phyloP scores from a whole-genome alignment of 2,888 invertebrate genomes.

The Bellardia pandia region DNA sequence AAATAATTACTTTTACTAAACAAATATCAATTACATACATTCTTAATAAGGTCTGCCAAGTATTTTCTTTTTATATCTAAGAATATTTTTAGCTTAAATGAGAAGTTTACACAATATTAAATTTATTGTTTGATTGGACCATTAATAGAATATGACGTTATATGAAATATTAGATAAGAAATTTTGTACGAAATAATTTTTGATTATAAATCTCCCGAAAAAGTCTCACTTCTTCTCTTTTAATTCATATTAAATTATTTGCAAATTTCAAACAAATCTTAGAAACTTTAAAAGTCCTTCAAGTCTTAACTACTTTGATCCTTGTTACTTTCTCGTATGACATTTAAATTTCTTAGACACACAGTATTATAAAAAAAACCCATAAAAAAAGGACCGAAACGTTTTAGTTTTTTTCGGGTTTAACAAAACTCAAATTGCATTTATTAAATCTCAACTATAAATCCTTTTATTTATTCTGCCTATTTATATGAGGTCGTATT shows the following conservation, averaged over 20 bases:
- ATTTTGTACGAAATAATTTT: too few relatives aligned
- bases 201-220: too few relatives aligned
- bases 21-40: not conserved
- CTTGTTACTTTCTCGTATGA: not conserved
- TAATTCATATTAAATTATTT: not conserved
- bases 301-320: not conserved
- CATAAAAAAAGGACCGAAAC: not conserved
- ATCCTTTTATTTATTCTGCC: slow-evolving; percentile 40
- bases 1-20: slow-evolving; percentile 8
- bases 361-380: not conserved
- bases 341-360: not conserved
- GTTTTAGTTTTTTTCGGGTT: not conserved
- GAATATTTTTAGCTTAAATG: too few relatives aligned
- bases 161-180: too few relatives aligned
- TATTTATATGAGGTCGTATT: not conserved
- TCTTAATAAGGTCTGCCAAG: too few relatives aligned
- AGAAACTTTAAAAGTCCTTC: not conserved
- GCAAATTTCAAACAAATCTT: not conserved
- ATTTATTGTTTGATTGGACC: too few relatives aligned
- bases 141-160: too few relatives aligned
- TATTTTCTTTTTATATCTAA: too few relatives aligned
- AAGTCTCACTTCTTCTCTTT: too few relatives aligned
- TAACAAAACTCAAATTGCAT: slow-evolving; percentile 16
- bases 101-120: too few relatives aligned
- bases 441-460: slow-evolving; percentile 44